Conservation (phyloP, 2,888 invertebrate species). For the Theristus sp. region DNA sequence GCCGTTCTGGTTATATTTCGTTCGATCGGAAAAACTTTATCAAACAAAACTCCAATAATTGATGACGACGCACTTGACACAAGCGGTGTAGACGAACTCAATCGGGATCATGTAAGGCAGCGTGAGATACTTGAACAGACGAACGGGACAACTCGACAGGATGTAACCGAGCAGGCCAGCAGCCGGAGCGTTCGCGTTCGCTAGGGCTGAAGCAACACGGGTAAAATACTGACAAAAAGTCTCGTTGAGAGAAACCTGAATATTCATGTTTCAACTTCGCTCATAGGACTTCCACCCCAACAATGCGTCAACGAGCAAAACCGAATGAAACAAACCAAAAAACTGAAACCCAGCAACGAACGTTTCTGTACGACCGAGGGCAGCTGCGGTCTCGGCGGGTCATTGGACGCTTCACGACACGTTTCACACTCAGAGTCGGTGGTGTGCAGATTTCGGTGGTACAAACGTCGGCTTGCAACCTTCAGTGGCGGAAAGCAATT, state of each 20-base stretch:
- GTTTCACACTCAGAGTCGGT: constrained; percentile 2
- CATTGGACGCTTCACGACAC: neutral
- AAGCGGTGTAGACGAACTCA: neutral
- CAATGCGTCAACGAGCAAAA: too few species aligned
- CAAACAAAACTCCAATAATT: too few species aligned
- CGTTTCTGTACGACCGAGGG: constrained; percentile 4
- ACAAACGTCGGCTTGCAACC: too few species aligned
- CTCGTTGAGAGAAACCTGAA: too few species aligned
- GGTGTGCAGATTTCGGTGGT: too few species aligned
- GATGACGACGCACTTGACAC: neutral
- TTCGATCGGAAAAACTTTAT: too few species aligned
- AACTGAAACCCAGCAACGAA: neutral
- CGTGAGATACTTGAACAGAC: neutral
- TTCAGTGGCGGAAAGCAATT: too few species aligned
- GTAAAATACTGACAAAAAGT: too few species aligned
- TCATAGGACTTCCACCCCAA: too few species aligned
- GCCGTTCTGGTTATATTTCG: too few species aligned
- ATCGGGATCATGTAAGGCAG: neutral
- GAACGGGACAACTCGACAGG: neutral
- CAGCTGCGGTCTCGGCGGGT: neutral
- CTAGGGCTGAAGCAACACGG: neutral
- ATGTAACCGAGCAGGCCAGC: neutral
- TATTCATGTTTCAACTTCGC: too few species aligned
- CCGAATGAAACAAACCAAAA: neutral
- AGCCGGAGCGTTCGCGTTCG: neutral